Conservation (phyloP, 2,113 vertebrate species). For the Halcyon malimbica region DNA sequence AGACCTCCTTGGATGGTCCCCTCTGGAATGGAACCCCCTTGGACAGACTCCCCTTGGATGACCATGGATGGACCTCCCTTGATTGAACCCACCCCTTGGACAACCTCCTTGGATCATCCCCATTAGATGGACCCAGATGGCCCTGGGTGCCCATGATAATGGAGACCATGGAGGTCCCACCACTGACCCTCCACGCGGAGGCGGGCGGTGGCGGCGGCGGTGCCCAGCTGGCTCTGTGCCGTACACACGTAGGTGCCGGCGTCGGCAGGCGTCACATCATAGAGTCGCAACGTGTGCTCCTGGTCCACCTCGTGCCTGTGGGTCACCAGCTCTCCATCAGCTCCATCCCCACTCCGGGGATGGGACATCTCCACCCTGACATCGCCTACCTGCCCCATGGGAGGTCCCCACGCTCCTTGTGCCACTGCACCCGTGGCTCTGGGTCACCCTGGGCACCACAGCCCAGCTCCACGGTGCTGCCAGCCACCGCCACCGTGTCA, state of each 20-base stretch:
- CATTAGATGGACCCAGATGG: not conserved
- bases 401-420: constrained; percentile 81
- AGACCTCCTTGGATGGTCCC: not conserved
- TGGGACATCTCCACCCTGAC: not conserved
- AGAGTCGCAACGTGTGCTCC: constrained; percentile 83
- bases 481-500: constrained; percentile 58
- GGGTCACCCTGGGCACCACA: constrained; percentile 83
- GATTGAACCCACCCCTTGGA: not conserved
- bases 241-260: constrained; percentile 84
- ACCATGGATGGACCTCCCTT: not conserved
- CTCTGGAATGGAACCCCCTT: not conserved
- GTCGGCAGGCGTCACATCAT: constrained; percentile 76
- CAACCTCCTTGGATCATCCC: not conserved
- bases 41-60: no score
- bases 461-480: constrained; percentile 79
- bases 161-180: not conserved
- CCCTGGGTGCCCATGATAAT: accelerated
- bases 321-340: not conserved
- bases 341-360: no score
- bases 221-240: constrained; percentile 79
- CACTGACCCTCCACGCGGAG: constrained; percentile 81
- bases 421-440: constrained; percentile 78
- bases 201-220: constrained; percentile 67
- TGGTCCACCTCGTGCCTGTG: constrained; percentile 82
- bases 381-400: constrained; percentile 83